Evolutionary conservation across 1,140 invertebrate genomes (phyloP).

Genomic region (Trissolcus basalis): DNA sequence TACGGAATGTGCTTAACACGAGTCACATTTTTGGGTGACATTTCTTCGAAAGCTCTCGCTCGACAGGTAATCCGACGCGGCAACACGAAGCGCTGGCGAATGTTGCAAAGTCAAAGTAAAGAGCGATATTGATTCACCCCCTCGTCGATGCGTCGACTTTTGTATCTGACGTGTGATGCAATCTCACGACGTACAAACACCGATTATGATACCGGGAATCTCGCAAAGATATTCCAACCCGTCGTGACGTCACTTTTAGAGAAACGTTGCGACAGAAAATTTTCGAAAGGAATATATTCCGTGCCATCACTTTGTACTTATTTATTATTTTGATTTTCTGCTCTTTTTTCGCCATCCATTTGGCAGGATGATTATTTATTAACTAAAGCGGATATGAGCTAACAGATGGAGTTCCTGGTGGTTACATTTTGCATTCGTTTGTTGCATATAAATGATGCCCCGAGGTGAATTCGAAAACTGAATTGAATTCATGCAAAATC

Average conservation of each 20-base stretch:
- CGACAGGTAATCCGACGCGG: constrained; percentile 42
- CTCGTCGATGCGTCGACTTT: constrained; percentile 14
- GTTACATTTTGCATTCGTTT: constrained; percentile 26
- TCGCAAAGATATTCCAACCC: too few species aligned
- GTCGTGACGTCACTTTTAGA: too few species aligned
- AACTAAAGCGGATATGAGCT: too few species aligned
- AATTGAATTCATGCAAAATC: constrained; percentile 16
- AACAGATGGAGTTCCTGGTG: constrained; percentile 8
- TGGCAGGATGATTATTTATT: background rate
- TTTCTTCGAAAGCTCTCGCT: background rate
- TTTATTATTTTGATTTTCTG: too few species aligned
- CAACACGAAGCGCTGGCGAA: constrained; percentile 22
- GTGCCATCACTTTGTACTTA: too few species aligned
- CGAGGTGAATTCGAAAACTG: background rate
- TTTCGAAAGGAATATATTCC: too few species aligned
- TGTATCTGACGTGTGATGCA: constrained; percentile 8
- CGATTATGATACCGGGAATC: constrained; percentile 1
- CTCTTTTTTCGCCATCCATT: constrained; percentile 14
- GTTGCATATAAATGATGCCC: constrained; percentile 32
- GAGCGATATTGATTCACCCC: constrained; percentile 19
- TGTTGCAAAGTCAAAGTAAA: constrained; percentile 42
- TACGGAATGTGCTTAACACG: constrained; percentile 44
- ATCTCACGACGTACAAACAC: constrained; percentile 9
- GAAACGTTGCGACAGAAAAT: too few species aligned
- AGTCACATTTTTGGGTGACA: constrained; percentile 25